These are phyloP conservation scores for Dolichotis patagonum DNA, from an alignment of 2,113 vertebrate genomes.

Conservation along the genomic window DNA sequence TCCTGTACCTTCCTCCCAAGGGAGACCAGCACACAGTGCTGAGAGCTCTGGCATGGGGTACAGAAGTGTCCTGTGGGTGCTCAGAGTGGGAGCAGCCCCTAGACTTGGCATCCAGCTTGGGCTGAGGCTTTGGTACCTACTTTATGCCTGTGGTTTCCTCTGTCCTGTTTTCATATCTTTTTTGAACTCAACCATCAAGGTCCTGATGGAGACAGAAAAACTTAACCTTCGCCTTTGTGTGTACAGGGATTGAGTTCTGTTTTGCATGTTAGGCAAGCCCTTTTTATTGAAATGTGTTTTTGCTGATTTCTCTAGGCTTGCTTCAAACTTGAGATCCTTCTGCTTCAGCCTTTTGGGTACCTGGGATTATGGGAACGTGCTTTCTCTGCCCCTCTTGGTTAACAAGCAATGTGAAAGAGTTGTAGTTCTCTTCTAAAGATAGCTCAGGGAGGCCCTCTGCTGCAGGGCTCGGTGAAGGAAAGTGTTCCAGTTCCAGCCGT, in stretches of 20 bases:
- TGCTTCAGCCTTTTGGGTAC: background rate
- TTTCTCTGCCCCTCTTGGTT: background rate
- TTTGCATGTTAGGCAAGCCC: background rate
- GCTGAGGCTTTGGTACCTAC: no score
- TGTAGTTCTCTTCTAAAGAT: background rate
- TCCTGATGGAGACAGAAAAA: background rate
- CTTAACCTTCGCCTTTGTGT: background rate
- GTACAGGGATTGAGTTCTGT: background rate
- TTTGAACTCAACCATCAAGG: background rate
- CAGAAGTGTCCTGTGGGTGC: background rate
- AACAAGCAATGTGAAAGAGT: background rate
- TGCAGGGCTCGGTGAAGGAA: no score
- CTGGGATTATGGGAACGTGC: background rate
- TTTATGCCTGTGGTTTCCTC: background rate
- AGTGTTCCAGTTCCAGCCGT: no score
- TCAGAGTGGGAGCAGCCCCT: background rate
- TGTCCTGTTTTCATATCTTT: background rate
- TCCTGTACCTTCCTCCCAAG: background rate
- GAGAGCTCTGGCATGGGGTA: no score
- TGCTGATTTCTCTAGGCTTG: background rate
- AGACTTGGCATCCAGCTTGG: no score
- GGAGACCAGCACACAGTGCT: background rate
- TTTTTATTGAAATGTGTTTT: background rate
- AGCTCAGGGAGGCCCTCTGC: no score
- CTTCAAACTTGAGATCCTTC: background rate